phyloP scores from a whole-genome alignment of 2,888 invertebrate species.

The Sepioteuthis lessoniana region DNA sequence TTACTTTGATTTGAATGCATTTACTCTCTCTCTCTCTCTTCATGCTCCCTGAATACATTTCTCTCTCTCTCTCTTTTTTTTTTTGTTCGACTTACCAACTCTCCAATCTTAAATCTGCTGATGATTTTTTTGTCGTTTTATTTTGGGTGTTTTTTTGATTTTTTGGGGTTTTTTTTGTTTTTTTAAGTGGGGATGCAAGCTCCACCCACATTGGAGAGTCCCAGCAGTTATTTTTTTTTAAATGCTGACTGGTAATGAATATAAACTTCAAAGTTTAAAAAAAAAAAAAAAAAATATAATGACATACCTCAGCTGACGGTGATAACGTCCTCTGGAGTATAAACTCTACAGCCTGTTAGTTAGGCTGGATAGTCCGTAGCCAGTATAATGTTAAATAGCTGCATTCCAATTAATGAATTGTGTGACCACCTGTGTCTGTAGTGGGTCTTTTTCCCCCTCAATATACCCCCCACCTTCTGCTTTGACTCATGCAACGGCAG shows the following conservation, averaged over 20 bases:
- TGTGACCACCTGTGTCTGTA: not conserved
- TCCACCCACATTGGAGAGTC: not conserved
- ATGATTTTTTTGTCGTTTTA: not conserved
- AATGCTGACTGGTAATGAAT: not conserved
- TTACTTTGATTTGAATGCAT: no score
- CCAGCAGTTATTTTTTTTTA: not conserved
- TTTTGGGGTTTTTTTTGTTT: not conserved
- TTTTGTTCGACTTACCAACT: not conserved
- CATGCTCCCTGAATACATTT: not conserved
- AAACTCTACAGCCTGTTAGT: not conserved
- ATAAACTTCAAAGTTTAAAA: no score
- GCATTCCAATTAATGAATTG: slow-evolving; percentile 18
- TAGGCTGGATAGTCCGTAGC: not conserved
- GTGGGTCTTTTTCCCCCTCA: not conserved
- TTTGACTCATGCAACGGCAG: not conserved
- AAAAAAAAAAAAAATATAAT: not conserved
- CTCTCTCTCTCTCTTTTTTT: not conserved
- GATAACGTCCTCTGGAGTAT: not conserved
- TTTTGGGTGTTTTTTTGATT: not conserved
- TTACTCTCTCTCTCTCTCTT: not conserved
- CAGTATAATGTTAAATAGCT: not conserved
- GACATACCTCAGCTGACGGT: not conserved
- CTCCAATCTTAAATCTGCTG: not conserved
- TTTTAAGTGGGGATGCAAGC: not conserved
- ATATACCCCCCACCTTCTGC: not conserved